These are phyloP conservation scores for Heteromormyrus szaboi DNA, from an alignment of 2,797 vertebrate genomes.

Conservation along the genomic window DNA sequence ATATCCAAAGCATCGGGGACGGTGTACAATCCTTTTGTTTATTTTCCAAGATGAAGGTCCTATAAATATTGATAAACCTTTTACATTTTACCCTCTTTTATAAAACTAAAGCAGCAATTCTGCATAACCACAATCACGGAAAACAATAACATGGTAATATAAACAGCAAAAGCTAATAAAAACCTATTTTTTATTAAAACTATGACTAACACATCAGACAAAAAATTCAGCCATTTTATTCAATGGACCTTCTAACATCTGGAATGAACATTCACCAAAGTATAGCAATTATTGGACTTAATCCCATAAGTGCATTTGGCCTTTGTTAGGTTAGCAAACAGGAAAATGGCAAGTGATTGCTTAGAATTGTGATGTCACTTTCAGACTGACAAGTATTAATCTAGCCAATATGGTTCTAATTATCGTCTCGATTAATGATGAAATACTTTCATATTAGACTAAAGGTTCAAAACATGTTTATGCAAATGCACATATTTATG, in stretches of 20 bases:
- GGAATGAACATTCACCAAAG: slow-evolving; percentile 15
- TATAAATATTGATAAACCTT: slow-evolving; percentile 16
- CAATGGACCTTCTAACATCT: not conserved
- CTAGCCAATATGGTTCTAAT: not conserved
- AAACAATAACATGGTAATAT: slow-evolving; percentile 1
- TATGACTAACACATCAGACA: not conserved
- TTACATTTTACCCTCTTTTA: not conserved
- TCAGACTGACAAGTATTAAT: not conserved
- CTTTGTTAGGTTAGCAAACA: slow-evolving; percentile 4
- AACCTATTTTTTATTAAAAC: not conserved
- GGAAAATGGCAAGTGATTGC: not conserved
- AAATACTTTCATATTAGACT: not conserved
- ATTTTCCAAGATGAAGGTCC: not conserved
- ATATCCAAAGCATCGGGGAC: not conserved
- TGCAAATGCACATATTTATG: not conserved
- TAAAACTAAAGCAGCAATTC: not conserved
- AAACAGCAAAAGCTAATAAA: not conserved
- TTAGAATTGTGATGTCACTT: not conserved
- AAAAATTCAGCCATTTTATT: not conserved
- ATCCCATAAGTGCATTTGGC: not conserved
- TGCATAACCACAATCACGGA: not conserved
- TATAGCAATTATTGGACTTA: not conserved
- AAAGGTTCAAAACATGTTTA: not conserved
- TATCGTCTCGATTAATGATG: not conserved
- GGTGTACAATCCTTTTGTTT: not conserved